phyloP scores from a whole-genome alignment of 1,140 invertebrate genomes.

The Sycophaga agraensis region DNA sequence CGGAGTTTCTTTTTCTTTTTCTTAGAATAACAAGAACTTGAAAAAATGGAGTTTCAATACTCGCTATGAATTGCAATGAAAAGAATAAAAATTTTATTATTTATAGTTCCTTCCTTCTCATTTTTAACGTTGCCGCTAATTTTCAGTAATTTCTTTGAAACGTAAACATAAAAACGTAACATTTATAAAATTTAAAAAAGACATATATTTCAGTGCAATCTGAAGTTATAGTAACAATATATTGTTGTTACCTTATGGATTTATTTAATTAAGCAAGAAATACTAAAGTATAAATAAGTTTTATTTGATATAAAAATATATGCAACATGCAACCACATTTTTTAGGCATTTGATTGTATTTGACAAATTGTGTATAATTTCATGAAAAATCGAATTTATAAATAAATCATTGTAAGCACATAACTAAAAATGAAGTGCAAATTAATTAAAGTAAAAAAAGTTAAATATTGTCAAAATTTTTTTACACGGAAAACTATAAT shows the following conservation, averaged over 20 bases:
- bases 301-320: too few relatives aligned
- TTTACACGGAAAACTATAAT: not conserved
- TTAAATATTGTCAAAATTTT: not conserved
- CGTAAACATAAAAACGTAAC: too few relatives aligned
- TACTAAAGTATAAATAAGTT: not conserved
- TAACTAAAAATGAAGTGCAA: not conserved
- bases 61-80: not conserved
- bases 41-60: not conserved
- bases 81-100: conserved; percentile 1
- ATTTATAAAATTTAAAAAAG: too few relatives aligned
- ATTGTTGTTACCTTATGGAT: not conserved
- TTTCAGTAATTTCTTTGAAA: too few relatives aligned
- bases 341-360: conserved; percentile 1
- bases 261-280: not conserved
- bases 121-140: not conserved
- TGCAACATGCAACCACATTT: too few relatives aligned
- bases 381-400: not conserved
- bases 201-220: conserved; percentile 6
- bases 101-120: not conserved
- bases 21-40: not conserved
- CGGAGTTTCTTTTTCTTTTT: not conserved
- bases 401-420: not conserved
- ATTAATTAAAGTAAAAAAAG: not conserved
- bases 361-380: not conserved
- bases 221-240: not conserved